Conservation (phyloP, 2,113 vertebrate species). For the Bos javanicus region DNA sequence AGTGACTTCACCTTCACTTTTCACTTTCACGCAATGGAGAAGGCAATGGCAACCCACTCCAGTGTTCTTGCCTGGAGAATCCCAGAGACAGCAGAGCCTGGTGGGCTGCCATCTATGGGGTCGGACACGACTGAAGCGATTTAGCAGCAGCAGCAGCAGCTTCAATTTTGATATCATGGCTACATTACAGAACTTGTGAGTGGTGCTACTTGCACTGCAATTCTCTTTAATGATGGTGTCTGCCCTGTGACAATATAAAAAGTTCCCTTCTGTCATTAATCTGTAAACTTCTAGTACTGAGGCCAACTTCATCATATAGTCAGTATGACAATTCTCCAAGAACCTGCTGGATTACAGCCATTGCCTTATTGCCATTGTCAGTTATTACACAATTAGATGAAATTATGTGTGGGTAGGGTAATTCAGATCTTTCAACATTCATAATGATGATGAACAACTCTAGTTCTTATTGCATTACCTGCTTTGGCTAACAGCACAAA, state of each 20-base stretch:
- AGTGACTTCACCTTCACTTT: no score
- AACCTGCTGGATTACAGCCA: not conserved
- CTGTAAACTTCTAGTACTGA: not conserved
- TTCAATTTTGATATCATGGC: conserved; percentile 12
- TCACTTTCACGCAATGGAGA: no score
- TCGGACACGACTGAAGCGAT: no score
- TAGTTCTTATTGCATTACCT: not conserved
- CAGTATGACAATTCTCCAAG: not conserved
- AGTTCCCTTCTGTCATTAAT: not conserved
- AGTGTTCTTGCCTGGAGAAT: no score
- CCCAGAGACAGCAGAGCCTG: no score
- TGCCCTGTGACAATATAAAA: not conserved
- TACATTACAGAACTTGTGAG: not conserved
- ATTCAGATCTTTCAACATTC: not conserved
- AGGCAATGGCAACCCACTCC: no score
- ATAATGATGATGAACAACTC: not conserved
- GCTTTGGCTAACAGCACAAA: not conserved
- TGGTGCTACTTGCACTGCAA: not conserved
- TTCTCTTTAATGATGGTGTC: not conserved
- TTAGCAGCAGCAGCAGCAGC: no score
- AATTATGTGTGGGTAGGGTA: not conserved
- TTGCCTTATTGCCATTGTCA: not conserved
- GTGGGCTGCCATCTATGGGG: no score
- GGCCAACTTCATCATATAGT: not conserved
- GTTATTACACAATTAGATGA: conserved; percentile 21